Percentiles rank a stretch among this genome's conserved stretches.
Evolutionary conservation across 2,888 invertebrate species (phyloP).

Genomic region (Acleris emargana): DNA sequence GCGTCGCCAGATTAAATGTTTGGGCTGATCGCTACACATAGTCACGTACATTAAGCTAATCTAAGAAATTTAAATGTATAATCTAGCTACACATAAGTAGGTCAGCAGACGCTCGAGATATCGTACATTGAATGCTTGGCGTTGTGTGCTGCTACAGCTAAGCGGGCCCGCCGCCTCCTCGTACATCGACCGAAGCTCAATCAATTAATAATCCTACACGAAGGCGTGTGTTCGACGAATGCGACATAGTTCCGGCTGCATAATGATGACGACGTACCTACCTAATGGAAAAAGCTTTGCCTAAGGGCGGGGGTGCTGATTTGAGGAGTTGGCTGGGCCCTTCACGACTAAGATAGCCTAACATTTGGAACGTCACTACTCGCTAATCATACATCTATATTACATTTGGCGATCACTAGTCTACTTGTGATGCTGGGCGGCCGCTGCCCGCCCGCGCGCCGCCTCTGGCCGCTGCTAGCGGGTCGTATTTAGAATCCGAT

Average conservation of each 20-base stretch:
- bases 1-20: slow-evolving; percentile 39
- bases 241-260: neutral
- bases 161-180: slow-evolving; percentile 46
- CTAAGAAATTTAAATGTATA: slow-evolving; percentile 74
- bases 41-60: slow-evolving; percentile 60
- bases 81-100: slow-evolving; percentile 69
- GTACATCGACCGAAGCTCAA: slow-evolving; percentile 45
- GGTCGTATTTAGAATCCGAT: too few species aligned
- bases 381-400: slow-evolving; percentile 80
- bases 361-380: slow-evolving; percentile 83
- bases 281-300: slow-evolving; percentile 27
- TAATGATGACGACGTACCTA: slow-evolving; percentile 4
- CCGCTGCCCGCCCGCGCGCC: slow-evolving; percentile 8
- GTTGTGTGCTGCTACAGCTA: slow-evolving; percentile 69
- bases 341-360: slow-evolving; percentile 74
- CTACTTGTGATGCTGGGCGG: slow-evolving; percentile 59
- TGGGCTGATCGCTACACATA: slow-evolving; percentile 56
- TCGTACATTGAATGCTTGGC: slow-evolving; percentile 64
- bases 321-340: slow-evolving; percentile 58
- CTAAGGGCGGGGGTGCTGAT: slow-evolving; percentile 42
- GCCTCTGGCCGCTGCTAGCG: neutral
- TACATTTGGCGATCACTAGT: slow-evolving; percentile 82
- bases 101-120: slow-evolving; percentile 66
- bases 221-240: slow-evolving; percentile 13
- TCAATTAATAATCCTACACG: slow-evolving; percentile 23